Evolutionary conservation across 2,888 invertebrate species (phyloP), one percentile per base, ranked within the genome.

Genomic region (Mesodorylaimus sp.): DNA sequence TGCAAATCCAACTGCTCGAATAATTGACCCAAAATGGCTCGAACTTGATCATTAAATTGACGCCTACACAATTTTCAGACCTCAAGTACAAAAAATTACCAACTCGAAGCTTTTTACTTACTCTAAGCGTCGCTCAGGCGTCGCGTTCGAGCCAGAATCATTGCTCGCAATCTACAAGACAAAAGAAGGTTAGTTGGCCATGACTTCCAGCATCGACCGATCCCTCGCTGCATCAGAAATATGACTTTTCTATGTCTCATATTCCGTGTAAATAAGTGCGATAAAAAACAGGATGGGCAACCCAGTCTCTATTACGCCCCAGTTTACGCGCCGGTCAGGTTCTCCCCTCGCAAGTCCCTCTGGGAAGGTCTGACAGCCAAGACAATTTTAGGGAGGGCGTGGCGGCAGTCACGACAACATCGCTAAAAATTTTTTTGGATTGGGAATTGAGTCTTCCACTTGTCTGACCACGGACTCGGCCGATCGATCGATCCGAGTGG

Each of bases 1-100:
- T 91, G 88, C 1, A 76, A 73, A 73, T 93, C 91, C 27, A 95
- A 74, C 54, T 79, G 76, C 2, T 83, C 80, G 73, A 95, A 93
- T 63, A 95, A 76, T 56, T 80, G 83, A 50, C 76, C 76, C 86
- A 93, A 86, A 73, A 88, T 80, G 56, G 57, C 56, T 19, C 67
- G 65, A 27, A 71, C 62, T 60, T 70, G 67, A 52, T 70, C 70
- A 58, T 69, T 68, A 50, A 69, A 65, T 50, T 68, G 67, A 44
- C 62, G 56, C 58, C 66, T 66, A 54, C 25, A 47, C 24, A 39
- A 39, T 39, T 39, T 39, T 39, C 21, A 13, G 5, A 7, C 7
- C 41, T 7, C 5, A 16, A 7, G 7, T 21, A 16, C 21, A 23
- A n/a, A 7, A 39, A 39, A 39, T 7, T 39, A n/a, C n/a, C n/a